These are phyloP conservation scores for Tinea pellionella DNA, from an alignment of 2,888 invertebrate genomes.

Conservation along the genomic window DNA sequence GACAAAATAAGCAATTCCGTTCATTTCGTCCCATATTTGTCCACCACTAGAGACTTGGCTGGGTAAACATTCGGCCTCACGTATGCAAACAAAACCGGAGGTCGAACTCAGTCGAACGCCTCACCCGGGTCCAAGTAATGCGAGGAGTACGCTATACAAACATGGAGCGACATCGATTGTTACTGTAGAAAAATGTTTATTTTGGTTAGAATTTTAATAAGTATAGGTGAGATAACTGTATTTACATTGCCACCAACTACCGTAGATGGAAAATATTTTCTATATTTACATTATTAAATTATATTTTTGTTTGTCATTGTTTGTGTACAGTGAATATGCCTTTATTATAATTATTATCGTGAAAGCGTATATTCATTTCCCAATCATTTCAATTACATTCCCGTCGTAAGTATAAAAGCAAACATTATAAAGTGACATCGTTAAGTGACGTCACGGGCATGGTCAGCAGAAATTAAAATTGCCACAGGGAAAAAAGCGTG, in stretches of 20 bases:
- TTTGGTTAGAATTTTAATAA: conserved; percentile 10
- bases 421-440: conserved; percentile 36
- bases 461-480: conserved; percentile 63
- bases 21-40: conserved; percentile 65
- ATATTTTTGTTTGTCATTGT: neutral
- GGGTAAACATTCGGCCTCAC: conserved; percentile 62
- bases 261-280: neutral
- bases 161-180: conserved; percentile 28
- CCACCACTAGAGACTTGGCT: conserved; percentile 67
- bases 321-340: no score
- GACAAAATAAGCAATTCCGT: conserved; percentile 70
- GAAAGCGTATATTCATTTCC: no score
- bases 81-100: conserved; percentile 61
- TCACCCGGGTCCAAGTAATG: conserved; percentile 21
- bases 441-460: conserved; percentile 31
- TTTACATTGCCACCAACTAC: neutral
- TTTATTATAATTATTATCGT: neutral
- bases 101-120: conserved; percentile 54
- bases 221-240: neutral
- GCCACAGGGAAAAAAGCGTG: conserved; percentile 58
- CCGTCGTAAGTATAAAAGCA: neutral
- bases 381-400: neutral
- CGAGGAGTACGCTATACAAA: conserved; percentile 17
- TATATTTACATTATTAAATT: neutral
- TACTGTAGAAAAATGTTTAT: conserved; percentile 13